Evolutionary conservation across 2,113 vertebrate genomes (phyloP).

Genomic region (Oncorhynchus tshawytscha): DNA sequence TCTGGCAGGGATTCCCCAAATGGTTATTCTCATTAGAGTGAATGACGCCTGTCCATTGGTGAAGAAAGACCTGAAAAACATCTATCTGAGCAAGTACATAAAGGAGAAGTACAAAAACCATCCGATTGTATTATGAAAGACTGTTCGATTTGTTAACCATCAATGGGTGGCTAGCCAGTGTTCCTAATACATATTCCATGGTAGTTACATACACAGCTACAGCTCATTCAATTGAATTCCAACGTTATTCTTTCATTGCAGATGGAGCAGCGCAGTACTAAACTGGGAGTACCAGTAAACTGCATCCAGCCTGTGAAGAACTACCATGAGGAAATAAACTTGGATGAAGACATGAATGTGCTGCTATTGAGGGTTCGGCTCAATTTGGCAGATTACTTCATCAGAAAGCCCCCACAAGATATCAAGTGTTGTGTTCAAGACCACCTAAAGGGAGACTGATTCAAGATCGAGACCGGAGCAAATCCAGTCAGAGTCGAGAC

Average conservation of each 20-base stretch:
- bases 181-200: no score
- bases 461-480: no score
- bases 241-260: not conserved
- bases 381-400: not conserved
- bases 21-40: no score
- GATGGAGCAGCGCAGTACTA: not conserved
- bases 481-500: no score
- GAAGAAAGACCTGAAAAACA: not conserved
- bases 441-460: no score
- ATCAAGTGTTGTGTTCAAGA: no score
- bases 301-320: conserved; percentile 6
- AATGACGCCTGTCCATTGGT: not conserved
- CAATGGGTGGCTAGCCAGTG: no score
- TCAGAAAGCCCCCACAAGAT: no score
- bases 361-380: not conserved
- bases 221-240: no score
- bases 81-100: not conserved
- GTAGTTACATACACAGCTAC: no score
- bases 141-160: no score
- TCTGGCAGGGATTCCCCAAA: conserved; percentile 2
- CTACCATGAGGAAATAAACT: not conserved
- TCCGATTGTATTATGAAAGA: no score
- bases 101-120: not conserved
- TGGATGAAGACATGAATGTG: not conserved
- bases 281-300: not conserved